phyloP scores from a whole-genome alignment of 2,113 vertebrate species.

The Probosciger aterrimus region DNA sequence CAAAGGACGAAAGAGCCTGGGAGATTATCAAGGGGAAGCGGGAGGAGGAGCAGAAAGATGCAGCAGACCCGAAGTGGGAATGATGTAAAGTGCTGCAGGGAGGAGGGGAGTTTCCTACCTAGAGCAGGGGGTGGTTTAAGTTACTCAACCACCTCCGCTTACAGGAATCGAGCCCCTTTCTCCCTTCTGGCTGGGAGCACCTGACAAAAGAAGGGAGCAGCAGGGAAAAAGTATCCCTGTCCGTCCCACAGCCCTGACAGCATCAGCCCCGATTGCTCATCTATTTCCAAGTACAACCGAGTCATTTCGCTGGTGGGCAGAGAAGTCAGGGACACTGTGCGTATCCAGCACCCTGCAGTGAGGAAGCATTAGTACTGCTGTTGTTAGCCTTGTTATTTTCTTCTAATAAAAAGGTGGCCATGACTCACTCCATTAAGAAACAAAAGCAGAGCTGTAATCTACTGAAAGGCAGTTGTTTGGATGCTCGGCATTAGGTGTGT shows the following conservation, averaged over 20 bases:
- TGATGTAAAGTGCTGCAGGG: neutral
- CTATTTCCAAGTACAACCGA: neutral
- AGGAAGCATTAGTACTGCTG: constrained; percentile 25
- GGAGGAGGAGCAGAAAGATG: constrained; percentile 37
- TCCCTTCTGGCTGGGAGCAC: neutral
- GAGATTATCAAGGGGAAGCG: constrained; percentile 23
- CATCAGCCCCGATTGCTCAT: neutral
- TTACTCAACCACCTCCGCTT: neutral
- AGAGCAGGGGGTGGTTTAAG: neutral
- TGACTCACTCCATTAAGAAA: constrained; percentile 63
- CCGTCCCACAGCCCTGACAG: neutral
- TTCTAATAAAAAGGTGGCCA: constrained; percentile 60
- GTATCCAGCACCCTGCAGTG: constrained; percentile 20
- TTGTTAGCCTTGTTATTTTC: constrained; percentile 45
- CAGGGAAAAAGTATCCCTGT: neutral
- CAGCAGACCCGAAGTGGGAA: constrained; percentile 2
- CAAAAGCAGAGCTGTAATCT: constrained; percentile 56
- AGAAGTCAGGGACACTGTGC: constrained; percentile 13
- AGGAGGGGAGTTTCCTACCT: constrained; percentile 46
- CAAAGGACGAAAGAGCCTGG: constrained; percentile 9
- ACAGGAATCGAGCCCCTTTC: neutral
- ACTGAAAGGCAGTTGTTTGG: constrained; percentile 45
- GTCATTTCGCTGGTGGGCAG: constrained; percentile 20
- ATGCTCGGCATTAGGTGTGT: constrained; percentile 13
- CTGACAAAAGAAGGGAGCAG: neutral